A percentile compares a stretch with the other conserved stretches of the same genome.
phyloP scores from a whole-genome alignment of 2,888 invertebrate species.

The Aplocera efformata region DNA sequence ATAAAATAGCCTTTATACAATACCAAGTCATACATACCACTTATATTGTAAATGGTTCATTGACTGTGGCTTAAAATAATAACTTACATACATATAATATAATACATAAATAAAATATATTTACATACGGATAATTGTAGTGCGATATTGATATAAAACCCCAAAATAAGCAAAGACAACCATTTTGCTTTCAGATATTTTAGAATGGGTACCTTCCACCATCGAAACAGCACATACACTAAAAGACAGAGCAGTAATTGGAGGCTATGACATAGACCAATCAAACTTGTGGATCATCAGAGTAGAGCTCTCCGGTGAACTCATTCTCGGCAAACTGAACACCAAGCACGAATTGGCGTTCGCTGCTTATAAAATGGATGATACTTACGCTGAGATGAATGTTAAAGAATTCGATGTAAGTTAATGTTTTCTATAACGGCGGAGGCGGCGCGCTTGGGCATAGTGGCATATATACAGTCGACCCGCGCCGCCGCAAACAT shows the following conservation, averaged over 20 bases:
- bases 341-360: constrained; percentile 4
- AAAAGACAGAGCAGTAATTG: constrained; percentile 4
- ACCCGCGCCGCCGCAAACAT: no score
- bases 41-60: no score
- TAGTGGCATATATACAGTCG: no score
- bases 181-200: constrained; percentile 3
- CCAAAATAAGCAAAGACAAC: no score
- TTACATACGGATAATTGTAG: no score
- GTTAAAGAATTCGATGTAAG: constrained; percentile 8
- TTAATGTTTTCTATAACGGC: neutral
- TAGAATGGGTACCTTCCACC: constrained; percentile 5
- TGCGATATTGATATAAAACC: no score
- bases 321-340: constrained; percentile 13
- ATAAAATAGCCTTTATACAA: no score
- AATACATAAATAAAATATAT: no score
- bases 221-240: neutral
- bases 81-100: no score
- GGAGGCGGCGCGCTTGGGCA: no score
- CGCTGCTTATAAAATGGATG: neutral
- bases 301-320: constrained; percentile 2
- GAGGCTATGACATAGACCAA: constrained; percentile 14
- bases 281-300: constrained; percentile 17
- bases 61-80: no score
- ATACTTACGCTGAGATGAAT: constrained; percentile 5
- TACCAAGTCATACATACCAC: no score